A percentile compares a stretch with the other conserved stretches of the same genome.
phyloP scores from a whole-genome alignment of 2,888 invertebrate species.

The Agrotis puta region DNA sequence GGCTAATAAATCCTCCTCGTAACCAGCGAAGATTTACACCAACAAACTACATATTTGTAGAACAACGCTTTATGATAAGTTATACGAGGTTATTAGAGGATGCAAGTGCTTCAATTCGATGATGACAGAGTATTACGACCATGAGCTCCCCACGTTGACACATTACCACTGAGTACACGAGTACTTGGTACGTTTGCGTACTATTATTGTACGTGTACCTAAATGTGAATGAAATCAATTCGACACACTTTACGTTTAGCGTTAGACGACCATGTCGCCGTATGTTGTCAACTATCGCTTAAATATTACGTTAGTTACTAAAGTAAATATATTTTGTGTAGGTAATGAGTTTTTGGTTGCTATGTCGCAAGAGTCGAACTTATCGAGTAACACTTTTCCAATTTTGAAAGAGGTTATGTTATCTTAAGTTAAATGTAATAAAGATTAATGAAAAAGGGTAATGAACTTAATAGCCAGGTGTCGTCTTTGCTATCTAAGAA shows the following conservation, averaged over 20 bases:
- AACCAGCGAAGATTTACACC: not conserved
- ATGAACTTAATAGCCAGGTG: not conserved
- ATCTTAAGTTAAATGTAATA: not conserved
- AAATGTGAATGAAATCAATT: conserved; percentile 60
- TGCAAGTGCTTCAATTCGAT: conserved; percentile 2
- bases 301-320: conserved; percentile 16
- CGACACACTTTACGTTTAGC: conserved; percentile 40
- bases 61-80: not conserved
- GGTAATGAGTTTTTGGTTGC: not conserved
- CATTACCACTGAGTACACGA: not conserved
- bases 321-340: conserved; percentile 8
- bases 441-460: not conserved
- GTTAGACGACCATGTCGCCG: conserved; percentile 5
- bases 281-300: conserved; percentile 12
- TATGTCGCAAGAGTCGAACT: not conserved
- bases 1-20: not conserved
- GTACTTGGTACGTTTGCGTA: conserved; percentile 31
- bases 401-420: not conserved
- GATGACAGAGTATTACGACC: conserved; percentile 8
- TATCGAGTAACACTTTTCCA: not conserved
- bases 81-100: not conserved
- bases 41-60: not conserved
- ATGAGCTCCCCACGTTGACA: conserved; percentile 19
- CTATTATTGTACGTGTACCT: conserved; percentile 50
- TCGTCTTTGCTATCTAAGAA: not conserved